phyloP scores from a whole-genome alignment of 2,113 vertebrate species.

The Odontesthes bonariensis region DNA sequence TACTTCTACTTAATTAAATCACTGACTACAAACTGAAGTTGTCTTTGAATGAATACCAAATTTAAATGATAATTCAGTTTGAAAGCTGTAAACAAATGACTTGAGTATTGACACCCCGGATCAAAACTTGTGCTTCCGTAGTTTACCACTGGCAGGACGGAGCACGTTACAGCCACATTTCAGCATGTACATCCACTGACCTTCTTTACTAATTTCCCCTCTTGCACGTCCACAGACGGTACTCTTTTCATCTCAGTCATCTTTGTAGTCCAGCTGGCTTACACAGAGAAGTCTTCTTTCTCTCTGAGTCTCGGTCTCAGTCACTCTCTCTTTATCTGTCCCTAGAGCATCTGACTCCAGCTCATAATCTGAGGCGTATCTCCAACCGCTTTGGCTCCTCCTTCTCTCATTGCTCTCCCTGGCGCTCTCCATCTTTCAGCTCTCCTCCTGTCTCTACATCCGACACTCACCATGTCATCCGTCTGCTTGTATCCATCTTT shows the following conservation, averaged over 20 bases:
- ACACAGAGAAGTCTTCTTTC: conserved; percentile 40
- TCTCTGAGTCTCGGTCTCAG: conserved; percentile 37
- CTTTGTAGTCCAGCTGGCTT: conserved; percentile 48
- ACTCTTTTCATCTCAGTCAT: conserved; percentile 71
- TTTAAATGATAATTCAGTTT: background rate
- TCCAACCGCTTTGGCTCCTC: conserved; percentile 65
- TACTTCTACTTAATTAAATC: too few species aligned
- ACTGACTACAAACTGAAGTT: background rate
- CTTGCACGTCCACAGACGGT: conserved; percentile 69
- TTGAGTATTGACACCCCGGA: too few species aligned
- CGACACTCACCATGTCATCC: conserved; percentile 33
- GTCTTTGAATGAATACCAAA: background rate
- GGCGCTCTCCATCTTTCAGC: conserved; percentile 28
- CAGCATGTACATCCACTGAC: conserved; percentile 61
- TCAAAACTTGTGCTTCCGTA: background rate
- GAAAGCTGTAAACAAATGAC: background rate
- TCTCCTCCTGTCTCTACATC: conserved; percentile 42
- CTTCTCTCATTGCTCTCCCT: conserved; percentile 61
- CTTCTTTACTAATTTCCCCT: conserved; percentile 81
- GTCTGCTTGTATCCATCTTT: background rate
- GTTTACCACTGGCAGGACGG: conserved; percentile 2
- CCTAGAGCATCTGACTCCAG: conserved; percentile 62
- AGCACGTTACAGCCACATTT: conserved; percentile 8
- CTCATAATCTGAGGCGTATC: conserved; percentile 74
- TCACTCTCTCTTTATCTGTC: conserved; percentile 62